A percentile compares a stretch with the other conserved stretches of the same genome.
phyloP scores from a whole-genome alignment of 1,140 invertebrate genomes.

The Rhizoglyphus robini region DNA sequence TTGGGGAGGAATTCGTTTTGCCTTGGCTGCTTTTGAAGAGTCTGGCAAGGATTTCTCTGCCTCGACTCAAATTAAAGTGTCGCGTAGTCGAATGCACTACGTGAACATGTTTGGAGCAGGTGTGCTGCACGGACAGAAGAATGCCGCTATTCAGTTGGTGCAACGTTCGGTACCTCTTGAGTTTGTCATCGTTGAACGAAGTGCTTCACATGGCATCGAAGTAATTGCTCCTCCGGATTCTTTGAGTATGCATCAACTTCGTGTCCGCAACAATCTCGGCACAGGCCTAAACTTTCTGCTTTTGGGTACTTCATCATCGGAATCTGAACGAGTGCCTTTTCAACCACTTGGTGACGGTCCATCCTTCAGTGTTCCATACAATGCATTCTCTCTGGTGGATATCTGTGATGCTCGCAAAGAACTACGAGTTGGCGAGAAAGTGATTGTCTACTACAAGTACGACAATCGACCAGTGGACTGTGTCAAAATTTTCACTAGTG shows the following conservation, averaged over 20 bases:
- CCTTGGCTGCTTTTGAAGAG: constrained; percentile 73
- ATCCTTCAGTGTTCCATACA: constrained; percentile 61
- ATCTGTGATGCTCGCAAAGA: constrained; percentile 90
- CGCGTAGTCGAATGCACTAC: constrained; percentile 44
- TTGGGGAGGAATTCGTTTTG: constrained; percentile 92
- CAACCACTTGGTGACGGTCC: constrained; percentile 49
- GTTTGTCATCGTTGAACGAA: constrained; percentile 63
- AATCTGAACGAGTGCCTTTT: constrained; percentile 61
- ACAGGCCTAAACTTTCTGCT: constrained; percentile 75
- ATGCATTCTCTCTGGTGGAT: constrained; percentile 86
- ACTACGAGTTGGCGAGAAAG: constrained; percentile 70
- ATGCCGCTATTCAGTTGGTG: constrained; percentile 75
- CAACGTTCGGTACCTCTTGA: constrained; percentile 29
- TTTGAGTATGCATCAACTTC: constrained; percentile 40
- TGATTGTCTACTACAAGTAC: constrained; percentile 93
- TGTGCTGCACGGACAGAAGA: constrained; percentile 86
- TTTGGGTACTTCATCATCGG: constrained; percentile 71
- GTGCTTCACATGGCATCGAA: constrained; percentile 81
- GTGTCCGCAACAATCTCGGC: constrained; percentile 67
- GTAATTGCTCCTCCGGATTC: constrained; percentile 71
- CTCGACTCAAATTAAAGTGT: constrained; percentile 8
- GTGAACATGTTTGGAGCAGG: constrained; percentile 87
- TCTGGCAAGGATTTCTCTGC: constrained; percentile 51
- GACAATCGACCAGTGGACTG: constrained; percentile 90
- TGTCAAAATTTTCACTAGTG: constrained; percentile 87